Conservation (phyloP, 2,888 invertebrate species). For the Eledone cirrhosa region DNA sequence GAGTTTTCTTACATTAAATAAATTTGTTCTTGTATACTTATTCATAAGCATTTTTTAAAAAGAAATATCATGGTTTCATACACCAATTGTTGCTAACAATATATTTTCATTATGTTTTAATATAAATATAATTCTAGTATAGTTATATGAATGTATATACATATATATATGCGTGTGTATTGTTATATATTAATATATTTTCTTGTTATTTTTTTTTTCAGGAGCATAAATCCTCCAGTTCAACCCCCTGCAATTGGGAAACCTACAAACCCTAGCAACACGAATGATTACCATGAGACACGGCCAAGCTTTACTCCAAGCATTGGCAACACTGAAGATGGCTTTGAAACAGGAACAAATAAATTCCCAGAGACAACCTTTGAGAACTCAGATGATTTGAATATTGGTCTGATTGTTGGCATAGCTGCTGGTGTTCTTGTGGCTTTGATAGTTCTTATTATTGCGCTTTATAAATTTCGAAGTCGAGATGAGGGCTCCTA, state of each 20-base stretch:
- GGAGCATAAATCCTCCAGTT: not conserved
- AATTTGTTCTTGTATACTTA: no score
- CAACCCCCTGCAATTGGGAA: not conserved
- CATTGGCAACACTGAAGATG: not conserved
- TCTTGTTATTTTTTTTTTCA: not conserved
- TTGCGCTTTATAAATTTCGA: conserved; percentile 68
- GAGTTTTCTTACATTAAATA: no score
- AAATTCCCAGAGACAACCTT: not conserved
- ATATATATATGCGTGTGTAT: no score
- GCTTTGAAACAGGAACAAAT: not conserved
- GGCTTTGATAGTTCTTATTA: conserved; percentile 84
- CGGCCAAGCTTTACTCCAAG: not conserved
- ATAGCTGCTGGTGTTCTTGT: conserved; percentile 92
- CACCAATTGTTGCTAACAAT: no score
- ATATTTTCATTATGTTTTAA: no score
- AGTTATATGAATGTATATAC: no score
- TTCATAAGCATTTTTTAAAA: no score
- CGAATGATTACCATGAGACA: not conserved
- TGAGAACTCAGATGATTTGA: conserved; percentile 34
- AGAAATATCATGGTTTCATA: no score
- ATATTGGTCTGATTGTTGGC: conserved; percentile 76
- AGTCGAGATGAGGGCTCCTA: conserved; percentile 86
- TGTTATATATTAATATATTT: not conserved
- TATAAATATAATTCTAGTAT: no score
- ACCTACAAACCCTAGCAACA: no score